A percentile compares a stretch with the other conserved stretches of the same genome.
phyloP scores from a whole-genome alignment of 2,888 invertebrate genomes.

The Empis livida region DNA sequence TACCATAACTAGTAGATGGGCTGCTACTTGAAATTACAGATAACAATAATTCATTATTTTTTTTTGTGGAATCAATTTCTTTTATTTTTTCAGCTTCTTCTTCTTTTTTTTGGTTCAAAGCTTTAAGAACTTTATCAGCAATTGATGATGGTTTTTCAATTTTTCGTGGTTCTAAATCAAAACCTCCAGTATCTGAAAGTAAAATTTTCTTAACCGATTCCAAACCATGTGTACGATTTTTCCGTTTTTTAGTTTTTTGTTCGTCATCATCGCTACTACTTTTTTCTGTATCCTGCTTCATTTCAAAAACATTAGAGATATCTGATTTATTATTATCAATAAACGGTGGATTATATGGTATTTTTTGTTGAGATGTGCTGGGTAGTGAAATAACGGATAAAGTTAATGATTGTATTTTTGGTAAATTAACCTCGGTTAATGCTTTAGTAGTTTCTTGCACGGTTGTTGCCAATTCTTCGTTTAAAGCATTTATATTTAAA shows the following conservation, averaged over 20 bases:
- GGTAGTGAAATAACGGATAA: neutral
- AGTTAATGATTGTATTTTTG: conserved; percentile 10
- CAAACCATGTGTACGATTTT: conserved; percentile 17
- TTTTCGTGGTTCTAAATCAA: conserved; percentile 30
- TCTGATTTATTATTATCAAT: conserved; percentile 9
- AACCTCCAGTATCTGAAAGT: conserved; percentile 25
- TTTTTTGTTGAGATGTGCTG: conserved; percentile 1
- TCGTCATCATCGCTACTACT: conserved; percentile 18
- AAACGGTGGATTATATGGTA: conserved; percentile 1
- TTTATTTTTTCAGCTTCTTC: conserved; percentile 37
- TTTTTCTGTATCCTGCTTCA: conserved; percentile 25
- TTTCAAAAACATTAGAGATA: conserved; percentile 27
- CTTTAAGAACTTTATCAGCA: conserved; percentile 48
- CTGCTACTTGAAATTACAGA: conserved; percentile 1
- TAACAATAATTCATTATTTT: conserved; percentile 4
- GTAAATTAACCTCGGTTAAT: conserved; percentile 22
- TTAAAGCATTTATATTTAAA: conserved; percentile 28
- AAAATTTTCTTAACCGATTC: conserved; percentile 31
- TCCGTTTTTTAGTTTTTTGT: conserved; percentile 27
- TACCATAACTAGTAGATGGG: too few relatives aligned
- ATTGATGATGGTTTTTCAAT: conserved; percentile 41
- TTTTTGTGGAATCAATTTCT: conserved; percentile 23
- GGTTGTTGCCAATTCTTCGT: conserved; percentile 30
- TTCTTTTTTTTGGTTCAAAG: conserved; percentile 43
- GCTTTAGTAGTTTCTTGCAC: conserved; percentile 30